Conservation (phyloP, 2,797 vertebrate genomes). For the Artibeus lituratus region DNA sequence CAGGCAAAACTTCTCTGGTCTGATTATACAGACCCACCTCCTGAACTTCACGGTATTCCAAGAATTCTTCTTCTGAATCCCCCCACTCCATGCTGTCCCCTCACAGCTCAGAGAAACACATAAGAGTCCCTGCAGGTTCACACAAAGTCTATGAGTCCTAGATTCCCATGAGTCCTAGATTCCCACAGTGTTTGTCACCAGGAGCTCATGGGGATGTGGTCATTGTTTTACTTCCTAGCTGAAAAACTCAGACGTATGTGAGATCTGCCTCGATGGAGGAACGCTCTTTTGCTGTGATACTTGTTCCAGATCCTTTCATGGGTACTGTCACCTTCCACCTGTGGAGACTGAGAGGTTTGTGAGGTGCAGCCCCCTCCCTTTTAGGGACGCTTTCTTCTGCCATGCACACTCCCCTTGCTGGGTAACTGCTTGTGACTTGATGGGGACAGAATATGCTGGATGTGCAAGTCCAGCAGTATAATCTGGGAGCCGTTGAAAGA, state of each 20-base stretch:
- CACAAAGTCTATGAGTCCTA: background rate
- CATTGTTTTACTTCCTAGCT: background rate
- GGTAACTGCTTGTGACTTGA: background rate
- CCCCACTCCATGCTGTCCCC: background rate
- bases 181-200: background rate
- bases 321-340: conserved; percentile 51
- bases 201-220: background rate
- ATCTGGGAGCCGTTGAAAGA: background rate
- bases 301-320: conserved; percentile 64
- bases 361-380: background rate
- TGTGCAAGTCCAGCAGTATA: background rate
- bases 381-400: background rate
- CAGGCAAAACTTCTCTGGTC: background rate
- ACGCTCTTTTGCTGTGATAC: conserved; percentile 62
- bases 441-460: background rate
- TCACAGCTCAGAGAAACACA: background rate
- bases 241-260: conserved; percentile 53
- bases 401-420: background rate
- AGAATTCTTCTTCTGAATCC: background rate
- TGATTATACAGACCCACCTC: background rate
- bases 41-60: background rate
- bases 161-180: background rate
- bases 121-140: rapidly evolving
- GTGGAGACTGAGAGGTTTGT: conserved; percentile 43
- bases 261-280: conserved; percentile 17